Evolutionary conservation across 2,888 invertebrate species (phyloP), one percentile per base, ranked within the genome.

Genomic region (Stictocephala bisonia): DNA sequence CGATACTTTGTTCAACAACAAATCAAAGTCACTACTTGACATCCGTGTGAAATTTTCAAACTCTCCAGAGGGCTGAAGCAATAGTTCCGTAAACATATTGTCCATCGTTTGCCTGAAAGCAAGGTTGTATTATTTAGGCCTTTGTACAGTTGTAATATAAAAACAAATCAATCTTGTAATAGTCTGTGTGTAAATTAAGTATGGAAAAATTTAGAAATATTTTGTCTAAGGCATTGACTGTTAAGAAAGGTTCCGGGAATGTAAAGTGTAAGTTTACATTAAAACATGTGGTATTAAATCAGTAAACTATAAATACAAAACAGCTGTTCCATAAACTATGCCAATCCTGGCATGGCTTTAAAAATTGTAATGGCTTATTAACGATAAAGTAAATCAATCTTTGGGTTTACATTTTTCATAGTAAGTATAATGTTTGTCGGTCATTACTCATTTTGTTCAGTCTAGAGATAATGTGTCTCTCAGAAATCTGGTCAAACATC

Each of bases 21-120:
- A 56, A 15, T 70, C 70, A 70, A 70, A 70, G 15, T 70, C 70
- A 22, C 2, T 40, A 20, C 1, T 9, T 56, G 70, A 2, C 70
- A 70, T 70, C n/a, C 70, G 2, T 53, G 56, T 51, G 15, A 69
- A 69, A 22, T 69, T 69, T 50, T 69, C 69, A 69, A 69, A 69
- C 15, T 69, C 70, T 53, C 70, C 70, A n/a, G 70, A 70, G 1
- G 35, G 53, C 70, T 70, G 13, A 27, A 29, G 1, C 13, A 70
- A 11, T 56, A 56, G 24, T 40, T 50, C 68, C 0, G 18, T 68
- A 18, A 68, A 68, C 48, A 48, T 50, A n/a, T 68, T 50, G 0
- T 68, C 50, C 68, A 68, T 68, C 11, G 68, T 29, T 50, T 68
- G 29, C 51, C 68, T 68, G 68, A 50, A 68, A 68, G 18, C 29